A percentile compares a stretch with the other conserved stretches of the same genome.
These are phyloP conservation scores for Atractosteus spatula DNA, from an alignment of 2,113 vertebrate genomes.

Conservation along the genomic window DNA sequence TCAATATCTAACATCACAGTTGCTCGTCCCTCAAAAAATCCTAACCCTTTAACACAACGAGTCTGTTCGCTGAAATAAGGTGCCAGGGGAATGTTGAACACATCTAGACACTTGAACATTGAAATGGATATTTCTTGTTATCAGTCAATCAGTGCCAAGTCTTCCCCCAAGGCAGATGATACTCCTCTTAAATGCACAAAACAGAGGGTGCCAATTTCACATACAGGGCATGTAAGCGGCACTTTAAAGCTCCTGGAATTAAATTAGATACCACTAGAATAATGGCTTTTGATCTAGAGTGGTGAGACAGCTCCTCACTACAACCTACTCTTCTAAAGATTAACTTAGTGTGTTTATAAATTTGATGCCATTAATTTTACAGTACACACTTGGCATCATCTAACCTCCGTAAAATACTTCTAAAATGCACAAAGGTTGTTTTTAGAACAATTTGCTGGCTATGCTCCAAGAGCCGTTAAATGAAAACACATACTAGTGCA, in stretches of 20 bases:
- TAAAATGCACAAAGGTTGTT: too few relatives aligned
- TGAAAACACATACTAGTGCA: too few relatives aligned
- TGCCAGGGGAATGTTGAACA: slow-evolving; percentile 21
- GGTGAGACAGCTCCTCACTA: too few relatives aligned
- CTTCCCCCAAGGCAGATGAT: slow-evolving; percentile 9
- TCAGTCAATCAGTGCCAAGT: slow-evolving; percentile 29
- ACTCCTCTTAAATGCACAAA: slow-evolving; percentile 8
- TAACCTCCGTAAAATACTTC: too few relatives aligned
- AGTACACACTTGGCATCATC: too few relatives aligned
- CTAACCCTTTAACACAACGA: slow-evolving; percentile 27
- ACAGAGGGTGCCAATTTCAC: slow-evolving; percentile 23
- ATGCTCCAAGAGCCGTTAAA: too few relatives aligned
- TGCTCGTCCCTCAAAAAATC: slow-evolving; percentile 26
- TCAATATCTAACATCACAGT: slow-evolving; percentile 35
- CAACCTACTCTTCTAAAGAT: too few relatives aligned
- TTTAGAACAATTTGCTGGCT: too few relatives aligned
- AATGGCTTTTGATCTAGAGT: not conserved
- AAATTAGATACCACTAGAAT: slow-evolving; percentile 13
- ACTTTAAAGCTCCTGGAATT: slow-evolving; percentile 21
- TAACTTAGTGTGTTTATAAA: too few relatives aligned
- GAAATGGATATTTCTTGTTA: slow-evolving; percentile 32
- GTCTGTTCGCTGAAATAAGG: slow-evolving; percentile 16
- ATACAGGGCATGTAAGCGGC: slow-evolving; percentile 30
- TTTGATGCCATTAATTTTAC: too few relatives aligned
- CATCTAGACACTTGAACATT: slow-evolving; percentile 17